phyloP scores from a whole-genome alignment of 1,140 invertebrate genomes.

The Drosophila nigromelanica region DNA sequence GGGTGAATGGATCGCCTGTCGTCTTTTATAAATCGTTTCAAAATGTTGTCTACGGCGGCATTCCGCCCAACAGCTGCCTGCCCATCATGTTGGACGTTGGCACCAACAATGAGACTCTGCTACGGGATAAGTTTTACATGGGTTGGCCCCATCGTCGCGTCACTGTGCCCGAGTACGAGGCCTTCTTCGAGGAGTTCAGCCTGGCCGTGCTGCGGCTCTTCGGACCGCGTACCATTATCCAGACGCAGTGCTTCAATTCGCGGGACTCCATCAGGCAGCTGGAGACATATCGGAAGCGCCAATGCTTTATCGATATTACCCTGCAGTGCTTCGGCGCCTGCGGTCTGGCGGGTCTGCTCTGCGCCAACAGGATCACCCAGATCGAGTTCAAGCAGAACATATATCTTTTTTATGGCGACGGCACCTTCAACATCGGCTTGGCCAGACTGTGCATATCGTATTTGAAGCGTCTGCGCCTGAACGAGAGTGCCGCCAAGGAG shows the following conservation, averaged over 20 bases:
- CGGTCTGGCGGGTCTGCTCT: conserved; percentile 95
- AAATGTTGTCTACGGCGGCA: conserved; percentile 96
- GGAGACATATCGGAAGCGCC: conserved; percentile 92
- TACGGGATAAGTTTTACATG: conserved; percentile 95
- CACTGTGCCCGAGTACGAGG: conserved; percentile 93
- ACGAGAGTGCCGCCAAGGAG: conserved; percentile 88
- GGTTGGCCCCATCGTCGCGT: conserved; percentile 93
- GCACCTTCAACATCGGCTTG: conserved; percentile 95
- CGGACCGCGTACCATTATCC: conserved; percentile 92
- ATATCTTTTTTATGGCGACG: conserved; percentile 96
- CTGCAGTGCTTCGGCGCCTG: conserved; percentile 97
- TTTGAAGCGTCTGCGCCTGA: conserved; percentile 92
- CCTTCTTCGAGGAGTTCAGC: conserved; percentile 93
- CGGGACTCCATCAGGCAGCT: conserved; percentile 94
- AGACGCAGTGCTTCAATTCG: conserved; percentile 98
- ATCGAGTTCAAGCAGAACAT: conserved; percentile 91
- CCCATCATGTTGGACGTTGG: conserved; percentile 96
- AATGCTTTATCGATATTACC: conserved; percentile 98
- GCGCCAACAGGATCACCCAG: conserved; percentile 91
- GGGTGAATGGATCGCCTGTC: conserved; percentile 97
- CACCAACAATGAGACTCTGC: conserved; percentile 92
- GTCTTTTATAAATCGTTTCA: conserved; percentile 95
- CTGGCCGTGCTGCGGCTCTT: conserved; percentile 89
- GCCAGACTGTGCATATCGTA: conserved; percentile 94
- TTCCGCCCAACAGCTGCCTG: conserved; percentile 94